Evolutionary conservation across 2,113 vertebrate genomes (phyloP).

Genomic region (Balaeniceps rex): DNA sequence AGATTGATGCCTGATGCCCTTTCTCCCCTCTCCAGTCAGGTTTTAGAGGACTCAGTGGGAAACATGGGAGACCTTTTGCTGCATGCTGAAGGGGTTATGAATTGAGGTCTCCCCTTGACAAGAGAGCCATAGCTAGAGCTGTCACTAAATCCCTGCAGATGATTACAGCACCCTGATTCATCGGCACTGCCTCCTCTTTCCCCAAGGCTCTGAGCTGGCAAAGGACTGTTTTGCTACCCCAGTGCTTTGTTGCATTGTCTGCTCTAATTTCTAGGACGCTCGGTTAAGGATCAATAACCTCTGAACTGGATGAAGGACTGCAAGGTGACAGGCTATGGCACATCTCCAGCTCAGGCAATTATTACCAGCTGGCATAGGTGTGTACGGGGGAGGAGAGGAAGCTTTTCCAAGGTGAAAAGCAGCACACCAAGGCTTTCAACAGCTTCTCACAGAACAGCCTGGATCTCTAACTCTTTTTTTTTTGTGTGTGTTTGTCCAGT

Average conservation of each 20-base stretch:
- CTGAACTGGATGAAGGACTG: not conserved
- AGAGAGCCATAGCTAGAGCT: not conserved
- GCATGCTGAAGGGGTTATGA: not conserved
- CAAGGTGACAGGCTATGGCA: not conserved
- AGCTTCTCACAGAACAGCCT: not conserved
- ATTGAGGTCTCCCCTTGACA: not conserved
- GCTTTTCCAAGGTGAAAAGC: not conserved
- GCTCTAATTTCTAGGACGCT: not conserved
- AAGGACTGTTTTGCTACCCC: not conserved
- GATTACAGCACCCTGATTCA: not conserved
- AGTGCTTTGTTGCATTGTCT: not conserved
- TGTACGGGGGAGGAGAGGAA: not conserved
- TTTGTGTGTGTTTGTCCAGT: not conserved
- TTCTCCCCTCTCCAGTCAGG: not conserved
- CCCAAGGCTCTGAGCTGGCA: not conserved
- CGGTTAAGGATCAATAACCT: not conserved
- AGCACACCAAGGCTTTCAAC: not conserved
- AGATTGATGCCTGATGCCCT: not conserved
- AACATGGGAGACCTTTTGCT: not conserved
- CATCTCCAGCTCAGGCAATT: not conserved
- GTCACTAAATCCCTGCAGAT: fast-evolving
- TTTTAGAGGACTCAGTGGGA: not conserved
- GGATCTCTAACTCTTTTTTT: not conserved
- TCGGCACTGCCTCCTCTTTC: not conserved
- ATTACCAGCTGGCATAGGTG: not conserved